Conservation (phyloP, 2,113 vertebrate genomes). For the Muntiacus muntjak region DNA sequence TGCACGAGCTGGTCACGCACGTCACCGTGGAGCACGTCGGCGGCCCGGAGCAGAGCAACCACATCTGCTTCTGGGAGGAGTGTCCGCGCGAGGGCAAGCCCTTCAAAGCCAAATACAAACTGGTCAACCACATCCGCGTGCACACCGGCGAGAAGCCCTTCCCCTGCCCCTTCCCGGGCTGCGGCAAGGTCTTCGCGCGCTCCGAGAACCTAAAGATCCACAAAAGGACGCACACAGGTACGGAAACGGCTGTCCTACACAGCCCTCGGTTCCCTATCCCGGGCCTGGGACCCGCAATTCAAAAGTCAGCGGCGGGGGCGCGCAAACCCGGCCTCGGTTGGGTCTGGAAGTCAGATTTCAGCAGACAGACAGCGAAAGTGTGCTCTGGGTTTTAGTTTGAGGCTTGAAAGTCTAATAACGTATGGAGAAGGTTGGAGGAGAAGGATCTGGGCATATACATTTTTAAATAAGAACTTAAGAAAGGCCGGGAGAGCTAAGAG, state of each 20-base stretch:
- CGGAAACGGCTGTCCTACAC: background rate
- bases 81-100: conserved; percentile 97
- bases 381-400: background rate
- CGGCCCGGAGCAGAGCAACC: conserved; percentile 93
- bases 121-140: conserved; percentile 98
- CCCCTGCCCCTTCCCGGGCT: conserved; percentile 97
- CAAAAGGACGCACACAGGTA: conserved; percentile 99
- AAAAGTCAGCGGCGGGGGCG: background rate
- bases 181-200: conserved; percentile 98
- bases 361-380: background rate
- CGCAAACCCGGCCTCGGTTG: background rate
- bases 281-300: conserved; percentile 81
- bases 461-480: background rate
- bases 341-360: background rate
- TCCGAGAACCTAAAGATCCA: conserved; percentile 99
- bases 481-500: background rate
- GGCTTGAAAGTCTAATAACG: background rate
- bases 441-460: background rate
- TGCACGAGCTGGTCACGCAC: conserved; percentile 96
- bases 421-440: background rate
- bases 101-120: conserved; percentile 99
- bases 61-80: conserved; percentile 96
- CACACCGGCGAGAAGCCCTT: conserved; percentile 99
- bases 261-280: conserved; percentile 74
- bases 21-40: conserved; percentile 96